Conservation (phyloP, 2,113 vertebrate species). For the Centrocercus urophasianus region DNA sequence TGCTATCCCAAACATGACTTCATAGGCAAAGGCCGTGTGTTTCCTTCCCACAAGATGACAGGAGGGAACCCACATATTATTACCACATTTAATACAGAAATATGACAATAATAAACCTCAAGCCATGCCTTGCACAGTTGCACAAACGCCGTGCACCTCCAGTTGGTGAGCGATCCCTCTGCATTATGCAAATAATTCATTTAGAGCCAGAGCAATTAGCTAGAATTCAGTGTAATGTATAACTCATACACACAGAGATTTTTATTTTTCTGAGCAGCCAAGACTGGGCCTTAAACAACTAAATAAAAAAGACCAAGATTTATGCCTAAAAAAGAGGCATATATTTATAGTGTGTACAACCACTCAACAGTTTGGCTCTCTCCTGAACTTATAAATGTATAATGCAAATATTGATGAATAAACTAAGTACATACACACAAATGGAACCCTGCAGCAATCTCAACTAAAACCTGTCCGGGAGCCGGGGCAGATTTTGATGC, state of each 20-base stretch:
- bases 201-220: neutral
- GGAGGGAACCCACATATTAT: neutral
- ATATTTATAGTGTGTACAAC: neutral
- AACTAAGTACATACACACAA: neutral
- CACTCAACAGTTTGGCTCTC: neutral
- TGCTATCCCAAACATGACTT: neutral
- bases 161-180: rapidly evolving
- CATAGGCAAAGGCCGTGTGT: neutral
- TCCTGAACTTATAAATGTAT: neutral
- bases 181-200: rapidly evolving
- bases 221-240: neutral
- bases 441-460: neutral
- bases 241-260: neutral
- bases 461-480: neutral
- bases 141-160: neutral
- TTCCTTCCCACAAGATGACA: neutral
- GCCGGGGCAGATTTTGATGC: neutral
- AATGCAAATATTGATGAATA: neutral
- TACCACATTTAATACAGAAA: neutral
- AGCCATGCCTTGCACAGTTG: neutral
- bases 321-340: neutral
- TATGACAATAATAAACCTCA: neutral
- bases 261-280: neutral
- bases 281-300: neutral
- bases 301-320: neutral